Percentiles rank a stretch among this genome's conserved stretches.
Conservation (phyloP, 2,888 invertebrate genomes). For the Aquatica leii region DNA sequence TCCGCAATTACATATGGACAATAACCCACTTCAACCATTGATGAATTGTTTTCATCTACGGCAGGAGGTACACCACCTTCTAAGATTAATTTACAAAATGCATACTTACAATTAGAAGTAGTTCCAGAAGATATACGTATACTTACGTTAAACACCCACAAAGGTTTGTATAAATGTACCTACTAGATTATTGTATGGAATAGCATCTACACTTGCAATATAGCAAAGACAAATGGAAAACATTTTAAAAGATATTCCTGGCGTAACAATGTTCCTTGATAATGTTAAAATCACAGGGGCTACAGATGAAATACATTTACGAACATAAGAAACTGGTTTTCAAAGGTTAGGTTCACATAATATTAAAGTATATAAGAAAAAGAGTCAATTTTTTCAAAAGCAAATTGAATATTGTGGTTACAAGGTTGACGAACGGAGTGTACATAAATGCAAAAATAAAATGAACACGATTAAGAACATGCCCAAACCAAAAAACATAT, state of each 20-base stretch:
- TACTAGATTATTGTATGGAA: too few relatives aligned
- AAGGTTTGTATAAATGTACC: too few relatives aligned
- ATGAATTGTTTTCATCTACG: slow-evolving; percentile 39
- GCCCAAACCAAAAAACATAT: not conserved
- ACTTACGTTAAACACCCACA: not conserved
- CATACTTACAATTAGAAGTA: slow-evolving; percentile 46
- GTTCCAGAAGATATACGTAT: not conserved
- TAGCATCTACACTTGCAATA: not conserved
- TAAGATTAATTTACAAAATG: too few relatives aligned
- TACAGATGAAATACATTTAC: not conserved
- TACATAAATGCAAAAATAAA: not conserved
- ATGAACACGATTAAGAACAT: not conserved
- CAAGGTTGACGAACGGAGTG: too few relatives aligned
- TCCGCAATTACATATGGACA: slow-evolving; percentile 14
- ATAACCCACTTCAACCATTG: not conserved
- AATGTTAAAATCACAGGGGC: not conserved
- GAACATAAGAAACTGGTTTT: too few relatives aligned
- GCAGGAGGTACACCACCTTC: too few relatives aligned
- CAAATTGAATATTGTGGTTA: too few relatives aligned
- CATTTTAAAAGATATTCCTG: not conserved
- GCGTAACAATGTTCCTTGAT: too few relatives aligned
- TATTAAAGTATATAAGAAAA: too few relatives aligned
- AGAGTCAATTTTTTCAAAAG: too few relatives aligned
- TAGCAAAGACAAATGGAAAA: not conserved
- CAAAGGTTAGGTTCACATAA: not conserved